Conservation (phyloP, 2,888 invertebrate genomes). For the Pegoplata infirma region DNA sequence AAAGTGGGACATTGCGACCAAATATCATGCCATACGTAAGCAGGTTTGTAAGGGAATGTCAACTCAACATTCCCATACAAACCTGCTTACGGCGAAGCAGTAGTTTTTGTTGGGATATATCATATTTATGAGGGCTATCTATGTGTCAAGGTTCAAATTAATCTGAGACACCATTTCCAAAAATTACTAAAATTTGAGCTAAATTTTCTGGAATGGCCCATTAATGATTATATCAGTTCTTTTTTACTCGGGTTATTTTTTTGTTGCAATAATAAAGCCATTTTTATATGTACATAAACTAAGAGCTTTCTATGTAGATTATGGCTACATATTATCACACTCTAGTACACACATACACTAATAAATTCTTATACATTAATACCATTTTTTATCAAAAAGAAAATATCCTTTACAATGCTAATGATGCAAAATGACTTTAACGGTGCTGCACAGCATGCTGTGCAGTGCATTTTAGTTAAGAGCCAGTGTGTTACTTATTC, state of each 20-base stretch:
- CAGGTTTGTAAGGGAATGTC: too few species aligned
- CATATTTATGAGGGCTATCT: too few species aligned
- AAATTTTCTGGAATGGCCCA: too few species aligned
- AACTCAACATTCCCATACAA: too few species aligned
- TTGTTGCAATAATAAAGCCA: not conserved
- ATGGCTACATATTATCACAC: not conserved
- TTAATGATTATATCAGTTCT: too few species aligned
- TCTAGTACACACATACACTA: not conserved
- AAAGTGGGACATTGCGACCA: too few species aligned
- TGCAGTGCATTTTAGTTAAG: not conserved
- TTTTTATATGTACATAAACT: not conserved
- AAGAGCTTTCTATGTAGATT: not conserved
- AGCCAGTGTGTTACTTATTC: not conserved
- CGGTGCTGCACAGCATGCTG: constrained; percentile 65
- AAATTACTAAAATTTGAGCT: too few species aligned
- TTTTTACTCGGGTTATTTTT: not conserved
- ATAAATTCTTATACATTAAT: not conserved
- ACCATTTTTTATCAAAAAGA: constrained; percentile 52
- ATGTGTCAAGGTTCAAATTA: too few species aligned
- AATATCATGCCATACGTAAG: too few species aligned
- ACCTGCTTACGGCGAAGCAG: too few species aligned
- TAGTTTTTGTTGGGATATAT: too few species aligned
- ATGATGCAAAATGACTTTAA: constrained; percentile 76
- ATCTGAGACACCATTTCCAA: too few species aligned
- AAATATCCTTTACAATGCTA: constrained; percentile 66